A percentile compares a stretch with the other conserved stretches of the same genome.
phyloP scores from a whole-genome alignment of 2,797 vertebrate species.

The Onychomys arenicola region DNA sequence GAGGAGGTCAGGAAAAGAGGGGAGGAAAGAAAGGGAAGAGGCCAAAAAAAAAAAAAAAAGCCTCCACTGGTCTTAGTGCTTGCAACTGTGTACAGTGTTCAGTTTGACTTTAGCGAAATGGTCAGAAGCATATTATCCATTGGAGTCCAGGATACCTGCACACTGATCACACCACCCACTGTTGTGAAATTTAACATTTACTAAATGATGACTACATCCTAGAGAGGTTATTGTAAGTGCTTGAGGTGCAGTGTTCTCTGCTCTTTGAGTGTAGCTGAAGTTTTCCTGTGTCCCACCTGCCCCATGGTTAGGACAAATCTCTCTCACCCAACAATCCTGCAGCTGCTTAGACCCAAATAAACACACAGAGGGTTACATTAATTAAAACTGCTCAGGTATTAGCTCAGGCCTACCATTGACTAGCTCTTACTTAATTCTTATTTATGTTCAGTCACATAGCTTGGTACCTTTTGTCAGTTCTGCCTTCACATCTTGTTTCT shows the following conservation, averaged over 20 bases:
- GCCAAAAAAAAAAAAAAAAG: neutral
- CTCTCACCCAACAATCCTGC: no score
- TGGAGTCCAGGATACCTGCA: neutral
- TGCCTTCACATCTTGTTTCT: no score
- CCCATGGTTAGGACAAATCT: no score
- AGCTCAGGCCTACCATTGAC: no score
- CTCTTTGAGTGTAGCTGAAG: neutral
- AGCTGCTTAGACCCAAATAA: no score
- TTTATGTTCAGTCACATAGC: no score
- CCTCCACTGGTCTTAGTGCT: neutral
- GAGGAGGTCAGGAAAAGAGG: fast-evolving
- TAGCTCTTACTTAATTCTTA: no score
- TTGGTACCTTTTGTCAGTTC: no score
- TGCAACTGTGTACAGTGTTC: neutral
- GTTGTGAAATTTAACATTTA: neutral
- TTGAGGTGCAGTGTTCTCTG: neutral
- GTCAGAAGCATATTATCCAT: neutral
- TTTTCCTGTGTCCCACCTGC: no score
- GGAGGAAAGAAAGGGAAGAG: no score
- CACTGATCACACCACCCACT: neutral
- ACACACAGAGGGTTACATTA: no score
- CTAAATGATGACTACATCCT: neutral
- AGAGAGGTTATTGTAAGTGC: neutral
- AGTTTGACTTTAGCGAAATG: neutral
- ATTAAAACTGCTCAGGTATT: no score